Conservation (phyloP, 1,140 invertebrate genomes). For the Drosophila saltans region DNA sequence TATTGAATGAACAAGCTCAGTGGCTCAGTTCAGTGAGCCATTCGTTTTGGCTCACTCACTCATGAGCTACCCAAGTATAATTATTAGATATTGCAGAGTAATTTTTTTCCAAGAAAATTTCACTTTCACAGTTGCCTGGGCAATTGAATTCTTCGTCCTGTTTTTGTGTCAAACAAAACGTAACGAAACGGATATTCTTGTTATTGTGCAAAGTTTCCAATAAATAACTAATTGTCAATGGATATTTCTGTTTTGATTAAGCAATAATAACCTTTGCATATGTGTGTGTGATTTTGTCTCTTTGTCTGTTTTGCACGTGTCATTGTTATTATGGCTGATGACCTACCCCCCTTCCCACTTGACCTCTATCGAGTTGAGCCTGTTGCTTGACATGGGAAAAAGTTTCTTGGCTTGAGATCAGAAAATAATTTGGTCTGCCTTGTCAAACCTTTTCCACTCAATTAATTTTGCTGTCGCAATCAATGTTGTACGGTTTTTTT, state of each 20-base stretch:
- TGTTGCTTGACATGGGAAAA: neutral
- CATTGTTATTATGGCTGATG: neutral
- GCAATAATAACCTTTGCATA: neutral
- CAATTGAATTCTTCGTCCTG: neutral
- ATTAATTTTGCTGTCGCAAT: slow-evolving; percentile 68
- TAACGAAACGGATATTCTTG: neutral
- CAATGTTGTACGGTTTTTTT: slow-evolving; percentile 33
- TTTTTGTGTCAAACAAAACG: neutral
- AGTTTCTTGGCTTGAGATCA: neutral
- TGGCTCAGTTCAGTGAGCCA: too few relatives aligned
- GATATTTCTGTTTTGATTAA: slow-evolving; percentile 2
- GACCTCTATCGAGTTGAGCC: neutral
- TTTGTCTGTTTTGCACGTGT: neutral
- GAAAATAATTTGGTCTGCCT: slow-evolving; percentile 34
- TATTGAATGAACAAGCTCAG: too few relatives aligned
- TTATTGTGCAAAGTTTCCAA: neutral
- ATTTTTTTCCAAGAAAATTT: neutral
- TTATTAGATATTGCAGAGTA: slow-evolving; percentile 5
- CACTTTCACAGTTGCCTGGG: too few relatives aligned
- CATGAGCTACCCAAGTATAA: too few relatives aligned
- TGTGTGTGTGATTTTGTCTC: too few relatives aligned
- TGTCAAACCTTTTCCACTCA: slow-evolving; percentile 58
- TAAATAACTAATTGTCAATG: slow-evolving; percentile 6
- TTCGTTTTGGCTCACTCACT: too few relatives aligned
- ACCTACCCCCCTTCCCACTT: neutral